Percentiles rank a stretch among this genome's conserved stretches.
phyloP scores from a whole-genome alignment of 2,113 vertebrate genomes.

The Podarcis raffonei region DNA sequence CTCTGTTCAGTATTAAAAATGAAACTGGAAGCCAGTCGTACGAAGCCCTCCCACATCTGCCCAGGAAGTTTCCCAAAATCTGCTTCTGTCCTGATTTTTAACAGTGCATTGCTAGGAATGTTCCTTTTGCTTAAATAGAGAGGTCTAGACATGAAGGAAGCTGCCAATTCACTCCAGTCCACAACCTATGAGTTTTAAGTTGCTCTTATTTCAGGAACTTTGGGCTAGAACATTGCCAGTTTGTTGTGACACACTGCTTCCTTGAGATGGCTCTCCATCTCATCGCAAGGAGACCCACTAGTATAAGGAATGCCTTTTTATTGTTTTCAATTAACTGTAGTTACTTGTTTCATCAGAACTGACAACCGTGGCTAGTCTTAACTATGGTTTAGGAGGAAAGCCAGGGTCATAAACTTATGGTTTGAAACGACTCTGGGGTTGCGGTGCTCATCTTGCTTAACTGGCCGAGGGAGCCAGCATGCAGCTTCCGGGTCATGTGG shows the following conservation, averaged over 20 bases:
- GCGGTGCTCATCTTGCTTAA: too few relatives aligned
- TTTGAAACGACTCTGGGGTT: not conserved
- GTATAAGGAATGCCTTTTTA: not conserved
- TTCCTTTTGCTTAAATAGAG: constrained; percentile 40
- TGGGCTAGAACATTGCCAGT: not conserved
- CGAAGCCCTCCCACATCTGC: constrained; percentile 46
- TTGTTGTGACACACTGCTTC: not conserved
- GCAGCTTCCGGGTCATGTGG: too few relatives aligned
- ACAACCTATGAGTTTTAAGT: not conserved
- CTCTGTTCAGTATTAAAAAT: constrained; percentile 22
- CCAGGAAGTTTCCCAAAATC: not conserved
- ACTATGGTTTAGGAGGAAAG: not conserved
- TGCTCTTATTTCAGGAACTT: not conserved
- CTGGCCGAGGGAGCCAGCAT: too few relatives aligned
- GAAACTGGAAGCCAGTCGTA: constrained; percentile 7
- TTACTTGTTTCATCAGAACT: not conserved
- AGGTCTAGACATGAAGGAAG: constrained; percentile 43
- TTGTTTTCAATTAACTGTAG: not conserved
- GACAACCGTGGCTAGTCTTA: not conserved
- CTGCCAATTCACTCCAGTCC: not conserved
- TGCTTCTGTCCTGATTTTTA: constrained; percentile 41
- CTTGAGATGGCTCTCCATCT: not conserved
- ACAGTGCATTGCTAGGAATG: constrained; percentile 57
- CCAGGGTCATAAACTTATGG: not conserved
- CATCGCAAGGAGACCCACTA: not conserved